These are phyloP conservation scores for Leptobrachium ailaonicum DNA, from an alignment of 2,113 vertebrate genomes.

Conservation along the genomic window DNA sequence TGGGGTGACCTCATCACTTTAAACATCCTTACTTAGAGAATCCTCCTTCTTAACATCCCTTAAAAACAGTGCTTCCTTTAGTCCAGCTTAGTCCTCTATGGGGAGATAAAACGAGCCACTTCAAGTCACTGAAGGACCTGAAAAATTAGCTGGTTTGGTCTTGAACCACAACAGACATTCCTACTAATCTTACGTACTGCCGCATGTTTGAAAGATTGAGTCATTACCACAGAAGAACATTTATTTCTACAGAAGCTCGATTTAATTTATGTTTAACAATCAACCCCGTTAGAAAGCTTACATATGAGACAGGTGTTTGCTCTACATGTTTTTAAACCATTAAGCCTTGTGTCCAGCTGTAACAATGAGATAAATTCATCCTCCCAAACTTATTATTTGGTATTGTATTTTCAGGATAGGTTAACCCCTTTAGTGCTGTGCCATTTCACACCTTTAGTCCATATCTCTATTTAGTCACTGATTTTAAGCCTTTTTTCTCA, in stretches of 20 bases:
- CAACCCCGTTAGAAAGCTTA: not conserved
- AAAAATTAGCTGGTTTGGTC: constrained; percentile 6
- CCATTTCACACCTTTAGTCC: no score
- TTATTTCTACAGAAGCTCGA: not conserved
- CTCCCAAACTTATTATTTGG: no score
- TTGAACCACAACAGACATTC: constrained; percentile 13
- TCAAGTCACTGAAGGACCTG: not conserved
- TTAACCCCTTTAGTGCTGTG: no score
- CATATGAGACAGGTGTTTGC: constrained; percentile 1
- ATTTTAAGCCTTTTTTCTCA: no score
- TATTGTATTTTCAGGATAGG: no score
- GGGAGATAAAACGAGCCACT: constrained; percentile 11
- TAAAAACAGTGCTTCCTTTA: constrained; percentile 6
- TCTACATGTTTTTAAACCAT: not conserved
- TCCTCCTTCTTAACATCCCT: constrained; percentile 5
- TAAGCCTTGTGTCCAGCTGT: no score
- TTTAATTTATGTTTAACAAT: constrained; percentile 9
- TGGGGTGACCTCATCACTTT: constrained; percentile 36
- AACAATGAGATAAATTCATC: no score
- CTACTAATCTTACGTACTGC: not conserved
- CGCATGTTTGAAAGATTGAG: constrained; percentile 18
- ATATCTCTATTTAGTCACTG: no score
- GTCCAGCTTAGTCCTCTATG: not conserved
- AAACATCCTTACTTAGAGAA: constrained; percentile 31
- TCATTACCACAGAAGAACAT: constrained; percentile 12